Evolutionary conservation across 2,888 invertebrate species (phyloP).

Genomic region (Uloborus plumipes): DNA sequence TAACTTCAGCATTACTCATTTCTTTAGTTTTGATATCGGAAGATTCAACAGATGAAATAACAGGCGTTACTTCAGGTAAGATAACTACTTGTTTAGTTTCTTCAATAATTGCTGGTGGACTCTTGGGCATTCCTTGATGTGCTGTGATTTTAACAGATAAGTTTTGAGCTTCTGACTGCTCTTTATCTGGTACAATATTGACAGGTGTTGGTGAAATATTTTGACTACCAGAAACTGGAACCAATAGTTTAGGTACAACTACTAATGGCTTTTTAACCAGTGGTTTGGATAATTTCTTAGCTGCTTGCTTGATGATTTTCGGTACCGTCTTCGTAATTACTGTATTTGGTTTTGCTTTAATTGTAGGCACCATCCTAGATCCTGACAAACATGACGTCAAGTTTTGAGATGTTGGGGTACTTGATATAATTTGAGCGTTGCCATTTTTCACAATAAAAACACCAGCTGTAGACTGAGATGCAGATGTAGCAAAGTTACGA

Average conservation of each 20-base stretch:
- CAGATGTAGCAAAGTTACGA: slow-evolving; percentile 13
- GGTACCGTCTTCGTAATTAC: slow-evolving; percentile 39
- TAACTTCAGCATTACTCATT: no score
- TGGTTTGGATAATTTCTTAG: slow-evolving; percentile 36
- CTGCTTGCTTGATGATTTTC: slow-evolving; percentile 45
- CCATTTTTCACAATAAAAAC: slow-evolving; percentile 59
- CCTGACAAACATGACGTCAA: slow-evolving; percentile 3
- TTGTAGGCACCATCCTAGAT: slow-evolving; percentile 17
- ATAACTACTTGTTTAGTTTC: no score
- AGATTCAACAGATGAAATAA: no score
- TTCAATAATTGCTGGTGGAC: background rate
- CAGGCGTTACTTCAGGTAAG: no score
- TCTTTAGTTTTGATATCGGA: no score
- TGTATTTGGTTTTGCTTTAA: slow-evolving; percentile 17
- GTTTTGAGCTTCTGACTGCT: no score
- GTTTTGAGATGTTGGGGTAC: slow-evolving; percentile 10
- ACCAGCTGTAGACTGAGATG: slow-evolving; percentile 18
- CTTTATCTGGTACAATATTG: no score
- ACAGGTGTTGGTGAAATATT: no score
- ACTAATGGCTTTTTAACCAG: slow-evolving; percentile 17
- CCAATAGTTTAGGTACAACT: no score
- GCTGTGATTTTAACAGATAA: background rate
- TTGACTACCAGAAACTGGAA: no score
- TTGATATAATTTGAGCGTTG: slow-evolving; percentile 45
- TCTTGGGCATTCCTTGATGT: background rate